Conservation (phyloP, 2,888 invertebrate species). For the Creontiades dilutus region DNA sequence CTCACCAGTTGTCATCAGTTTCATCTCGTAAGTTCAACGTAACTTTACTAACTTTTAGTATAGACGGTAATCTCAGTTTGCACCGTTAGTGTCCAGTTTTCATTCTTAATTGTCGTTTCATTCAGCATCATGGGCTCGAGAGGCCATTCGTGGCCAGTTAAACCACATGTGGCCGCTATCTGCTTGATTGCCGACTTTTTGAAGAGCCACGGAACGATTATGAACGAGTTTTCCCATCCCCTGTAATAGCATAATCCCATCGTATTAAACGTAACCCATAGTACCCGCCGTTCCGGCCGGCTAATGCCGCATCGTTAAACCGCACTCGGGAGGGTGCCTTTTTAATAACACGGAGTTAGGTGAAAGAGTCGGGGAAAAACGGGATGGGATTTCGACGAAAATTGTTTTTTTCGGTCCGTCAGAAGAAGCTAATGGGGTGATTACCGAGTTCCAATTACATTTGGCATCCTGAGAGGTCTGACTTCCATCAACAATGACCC, state of each 20-base stretch:
- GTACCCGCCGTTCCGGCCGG: not conserved
- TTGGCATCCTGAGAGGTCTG: conserved; percentile 65
- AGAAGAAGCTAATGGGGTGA: conserved; percentile 70
- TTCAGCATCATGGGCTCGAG: not conserved
- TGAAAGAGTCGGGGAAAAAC: conserved; percentile 34
- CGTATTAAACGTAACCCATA: conserved; percentile 57
- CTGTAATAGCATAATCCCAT: conserved; percentile 41
- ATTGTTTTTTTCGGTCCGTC: conserved; percentile 66
- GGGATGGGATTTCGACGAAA: conserved; percentile 47
- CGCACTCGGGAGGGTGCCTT: conserved; percentile 44
- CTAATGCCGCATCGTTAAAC: conserved; percentile 61
- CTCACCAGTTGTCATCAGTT: too few species aligned
- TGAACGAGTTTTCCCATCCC: conserved; percentile 30
- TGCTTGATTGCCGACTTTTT: conserved; percentile 52
- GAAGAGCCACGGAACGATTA: conserved; percentile 34
- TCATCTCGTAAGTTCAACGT: too few species aligned
- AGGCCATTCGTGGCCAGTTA: not conserved
- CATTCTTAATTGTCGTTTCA: not conserved
- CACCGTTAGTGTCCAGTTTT: not conserved
- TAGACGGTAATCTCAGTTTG: too few species aligned
- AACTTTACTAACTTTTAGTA: too few species aligned
- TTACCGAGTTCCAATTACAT: conserved; percentile 71
- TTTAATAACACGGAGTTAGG: conserved; percentile 52
- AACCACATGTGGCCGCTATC: conserved; percentile 28
- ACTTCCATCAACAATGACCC: conserved; percentile 69